These are phyloP conservation scores for Ctenopoma kingsleyae DNA, from an alignment of 2,797 vertebrate genomes.

Conservation along the genomic window DNA sequence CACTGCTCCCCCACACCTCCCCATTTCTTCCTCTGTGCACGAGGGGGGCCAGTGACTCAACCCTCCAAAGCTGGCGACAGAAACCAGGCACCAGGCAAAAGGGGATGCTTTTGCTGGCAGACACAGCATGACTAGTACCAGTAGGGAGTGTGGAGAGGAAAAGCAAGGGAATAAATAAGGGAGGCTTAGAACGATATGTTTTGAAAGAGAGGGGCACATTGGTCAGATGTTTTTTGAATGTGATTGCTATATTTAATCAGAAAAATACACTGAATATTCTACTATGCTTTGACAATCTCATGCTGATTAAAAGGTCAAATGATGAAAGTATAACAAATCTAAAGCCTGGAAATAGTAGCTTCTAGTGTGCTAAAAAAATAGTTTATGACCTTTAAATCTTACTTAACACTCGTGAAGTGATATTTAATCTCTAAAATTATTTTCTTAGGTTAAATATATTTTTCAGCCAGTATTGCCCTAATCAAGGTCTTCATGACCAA, in stretches of 20 bases:
- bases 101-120: slow-evolving; percentile 54
- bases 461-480: slow-evolving; percentile 21
- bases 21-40: slow-evolving; percentile 23
- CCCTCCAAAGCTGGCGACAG: slow-evolving; percentile 37
- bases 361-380: neutral
- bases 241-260: slow-evolving; percentile 22
- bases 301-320: slow-evolving; percentile 4
- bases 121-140: slow-evolving; percentile 50
- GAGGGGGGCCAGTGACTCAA: slow-evolving; percentile 44
- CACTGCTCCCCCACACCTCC: neutral
- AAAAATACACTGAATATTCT: slow-evolving; percentile 22
- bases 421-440: slow-evolving; percentile 33
- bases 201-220: slow-evolving; percentile 11
- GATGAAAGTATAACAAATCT: slow-evolving; percentile 1
- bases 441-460: slow-evolving; percentile 29
- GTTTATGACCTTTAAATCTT: slow-evolving; percentile 37
- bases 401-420: slow-evolving; percentile 7
- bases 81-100: slow-evolving; percentile 42
- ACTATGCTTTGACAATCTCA: slow-evolving; percentile 2
- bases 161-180: slow-evolving; percentile 32
- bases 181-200: slow-evolving; percentile 33
- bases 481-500: slow-evolving; percentile 30
- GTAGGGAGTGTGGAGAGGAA: neutral
- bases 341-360: neutral
- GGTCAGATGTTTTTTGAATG: slow-evolving; percentile 39